Base-by-base conservation (phyloP, 2,797 vertebrate species). In the Eptatretus atami region DNA sequence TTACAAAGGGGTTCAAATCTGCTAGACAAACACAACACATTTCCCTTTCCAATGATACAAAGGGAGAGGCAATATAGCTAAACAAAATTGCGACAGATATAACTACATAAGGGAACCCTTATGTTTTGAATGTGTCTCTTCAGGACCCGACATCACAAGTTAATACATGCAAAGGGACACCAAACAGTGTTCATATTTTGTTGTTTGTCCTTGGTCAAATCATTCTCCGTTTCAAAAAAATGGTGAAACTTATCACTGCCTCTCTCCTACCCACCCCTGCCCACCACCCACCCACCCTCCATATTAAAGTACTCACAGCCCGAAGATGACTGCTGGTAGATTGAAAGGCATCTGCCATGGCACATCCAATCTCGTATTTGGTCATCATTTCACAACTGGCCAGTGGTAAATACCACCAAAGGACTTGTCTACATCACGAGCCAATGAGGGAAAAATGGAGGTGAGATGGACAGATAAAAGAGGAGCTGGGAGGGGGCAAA, bases 331-430 rank as follows among this genome's bases (percentile, higher is more conserved):
- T 78, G 73, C 78, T 81, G 25, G 86, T 64, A 95, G 78, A 70
- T 81, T 84, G 76, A 96, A 96, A 55, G 82, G 82, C 81, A 63
- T 86, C 80, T 52, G 87, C 86, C 25, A 96, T 93, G 3, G 81
- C 78, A 64, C 84, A 80, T 0, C 82, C 79, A 71, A 94, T 95
- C 71, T 96, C 82, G 66, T 85, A 96, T 67, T 94, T 95, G 3
- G 86, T 96, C 87, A 96, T 93, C 73, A 84, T 83, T 63, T 96
- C 82, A 53, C 82, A 86, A 13, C 78, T 83, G 13, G 90, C 93
- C 81, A 96, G 69, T 96, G 90, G 70, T 86, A 95, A 11, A 80
- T 76, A 66, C 90, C 90, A 69, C 73, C 78, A 66, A 93, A 70
- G 2, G 84, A 83, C 0, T 80, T 74, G 66, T 93, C 88, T 96